Percentiles rank a stretch among this genome's conserved stretches.
Evolutionary conservation across 2,113 vertebrate genomes (phyloP).

Genomic region (Scophthalmus maximus): DNA sequence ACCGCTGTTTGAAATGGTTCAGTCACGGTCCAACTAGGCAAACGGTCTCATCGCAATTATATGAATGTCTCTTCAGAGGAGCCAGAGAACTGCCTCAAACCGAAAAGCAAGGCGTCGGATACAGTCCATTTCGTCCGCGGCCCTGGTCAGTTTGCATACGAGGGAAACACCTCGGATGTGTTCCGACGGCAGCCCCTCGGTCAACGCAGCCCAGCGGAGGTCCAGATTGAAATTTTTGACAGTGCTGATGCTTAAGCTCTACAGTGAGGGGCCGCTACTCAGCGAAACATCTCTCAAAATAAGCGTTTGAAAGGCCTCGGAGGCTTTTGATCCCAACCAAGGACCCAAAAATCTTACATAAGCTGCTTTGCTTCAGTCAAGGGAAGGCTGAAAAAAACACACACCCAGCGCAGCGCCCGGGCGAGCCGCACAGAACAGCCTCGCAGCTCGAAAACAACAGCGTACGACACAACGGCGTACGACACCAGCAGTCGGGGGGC

Average conservation of each 20-base stretch:
- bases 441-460: conserved; percentile 64
- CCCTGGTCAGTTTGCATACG: conserved; percentile 47
- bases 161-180: conserved; percentile 26
- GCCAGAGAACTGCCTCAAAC: conserved; percentile 19
- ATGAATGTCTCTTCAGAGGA: conserved; percentile 5
- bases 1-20: conserved; percentile 12
- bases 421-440: conserved; percentile 54
- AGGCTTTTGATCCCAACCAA: conserved; percentile 69
- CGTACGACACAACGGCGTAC: too few relatives aligned
- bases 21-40: conserved; percentile 5
- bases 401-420: conserved; percentile 37
- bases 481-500: conserved; percentile 56
- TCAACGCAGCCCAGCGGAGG: conserved; percentile 18
- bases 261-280: conserved; percentile 42
- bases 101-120: not conserved
- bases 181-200: conserved; percentile 33
- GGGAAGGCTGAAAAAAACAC: conserved; percentile 55
- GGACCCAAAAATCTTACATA: conserved; percentile 73
- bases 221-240: conserved; percentile 20
- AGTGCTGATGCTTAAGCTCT: conserved; percentile 49
- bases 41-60: conserved; percentile 10
- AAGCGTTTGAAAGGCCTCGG: conserved; percentile 62
- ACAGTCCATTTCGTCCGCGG: conserved; percentile 7
- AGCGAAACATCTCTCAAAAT: conserved; percentile 67
- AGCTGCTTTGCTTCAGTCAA: conserved; percentile 74